phyloP scores from a whole-genome alignment of 2,797 vertebrate species.

The Halcyon leucocephala region DNA sequence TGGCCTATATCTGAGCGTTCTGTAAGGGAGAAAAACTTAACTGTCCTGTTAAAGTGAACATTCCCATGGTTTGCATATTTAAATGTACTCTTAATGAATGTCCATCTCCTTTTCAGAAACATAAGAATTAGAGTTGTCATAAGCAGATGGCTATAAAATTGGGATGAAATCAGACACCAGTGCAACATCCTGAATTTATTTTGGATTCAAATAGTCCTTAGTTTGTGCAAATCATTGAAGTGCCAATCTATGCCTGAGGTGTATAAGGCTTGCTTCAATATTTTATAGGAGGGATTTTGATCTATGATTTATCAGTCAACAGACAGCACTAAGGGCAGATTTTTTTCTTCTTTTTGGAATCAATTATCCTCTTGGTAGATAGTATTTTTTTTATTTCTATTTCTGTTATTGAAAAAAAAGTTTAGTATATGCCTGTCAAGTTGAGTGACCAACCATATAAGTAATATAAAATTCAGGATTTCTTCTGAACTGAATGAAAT shows the following conservation, averaged over 20 bases:
- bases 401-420: constrained; percentile 1
- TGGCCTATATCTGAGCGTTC: background rate
- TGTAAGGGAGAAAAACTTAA: background rate
- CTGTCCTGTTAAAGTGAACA: background rate
- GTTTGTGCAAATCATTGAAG: constrained; percentile 72
- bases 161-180: constrained; percentile 44
- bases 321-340: constrained; percentile 44
- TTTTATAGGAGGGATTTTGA: constrained; percentile 78
- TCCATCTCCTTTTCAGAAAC: constrained; percentile 2
- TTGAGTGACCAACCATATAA: constrained; percentile 47
- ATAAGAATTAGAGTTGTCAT: background rate
- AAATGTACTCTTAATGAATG: background rate
- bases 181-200: constrained; percentile 59
- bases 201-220: constrained; percentile 68
- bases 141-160: constrained; percentile 42
- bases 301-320: constrained; percentile 80
- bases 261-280: constrained; percentile 70
- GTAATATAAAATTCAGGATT: constrained; percentile 16
- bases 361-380: constrained; percentile 60
- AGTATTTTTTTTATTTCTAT: background rate
- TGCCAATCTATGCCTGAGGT: constrained; percentile 35
- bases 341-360: constrained; percentile 55
- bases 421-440: constrained; percentile 30
- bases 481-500: constrained; percentile 34
- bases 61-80: background rate